Conservation (phyloP, 2,113 vertebrate genomes). For the Corythoichthys intestinalis region DNA sequence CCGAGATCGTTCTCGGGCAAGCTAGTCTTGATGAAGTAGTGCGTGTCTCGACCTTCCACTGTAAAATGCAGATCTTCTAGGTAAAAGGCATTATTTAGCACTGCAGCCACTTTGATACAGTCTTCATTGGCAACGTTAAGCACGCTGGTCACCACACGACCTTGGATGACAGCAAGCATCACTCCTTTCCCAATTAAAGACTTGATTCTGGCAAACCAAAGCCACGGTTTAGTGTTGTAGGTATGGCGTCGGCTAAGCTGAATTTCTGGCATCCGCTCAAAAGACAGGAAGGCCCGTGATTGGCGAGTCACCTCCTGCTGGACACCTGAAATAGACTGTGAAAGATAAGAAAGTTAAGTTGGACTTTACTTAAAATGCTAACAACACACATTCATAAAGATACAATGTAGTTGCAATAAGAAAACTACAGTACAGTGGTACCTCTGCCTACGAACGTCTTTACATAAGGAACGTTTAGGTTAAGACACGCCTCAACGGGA, state of each 20-base stretch:
- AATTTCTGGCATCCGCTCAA: constrained; percentile 93
- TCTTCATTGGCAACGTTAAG: constrained; percentile 97
- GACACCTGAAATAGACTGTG: constrained; percentile 91
- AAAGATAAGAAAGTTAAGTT: constrained; percentile 19
- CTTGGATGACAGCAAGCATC: constrained; percentile 93
- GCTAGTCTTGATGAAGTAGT: constrained; percentile 97
- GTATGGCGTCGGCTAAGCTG: constrained; percentile 79
- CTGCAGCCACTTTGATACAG: constrained; percentile 97
- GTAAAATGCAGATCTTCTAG: constrained; percentile 96
- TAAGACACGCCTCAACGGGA: too few species aligned
- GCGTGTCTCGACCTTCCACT: constrained; percentile 89
- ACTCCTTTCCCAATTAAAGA: constrained; percentile 96
- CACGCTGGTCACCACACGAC: constrained; percentile 91
- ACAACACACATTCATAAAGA: neutral
- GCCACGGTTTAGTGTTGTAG: constrained; percentile 81
- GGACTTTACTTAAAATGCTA: neutral
- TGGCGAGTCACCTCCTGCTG: constrained; percentile 92
- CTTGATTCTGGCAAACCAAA: constrained; percentile 92
- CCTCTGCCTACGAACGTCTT: too few species aligned
- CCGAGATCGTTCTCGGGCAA: constrained; percentile 94
- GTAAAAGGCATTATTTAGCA: constrained; percentile 95
- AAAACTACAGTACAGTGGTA: too few species aligned
- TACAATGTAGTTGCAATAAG: neutral
- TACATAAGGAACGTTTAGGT: too few species aligned
- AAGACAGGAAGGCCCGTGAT: constrained; percentile 88